phyloP scores from a whole-genome alignment of 1,140 invertebrate genomes.

The Caerostris extrusa region DNA sequence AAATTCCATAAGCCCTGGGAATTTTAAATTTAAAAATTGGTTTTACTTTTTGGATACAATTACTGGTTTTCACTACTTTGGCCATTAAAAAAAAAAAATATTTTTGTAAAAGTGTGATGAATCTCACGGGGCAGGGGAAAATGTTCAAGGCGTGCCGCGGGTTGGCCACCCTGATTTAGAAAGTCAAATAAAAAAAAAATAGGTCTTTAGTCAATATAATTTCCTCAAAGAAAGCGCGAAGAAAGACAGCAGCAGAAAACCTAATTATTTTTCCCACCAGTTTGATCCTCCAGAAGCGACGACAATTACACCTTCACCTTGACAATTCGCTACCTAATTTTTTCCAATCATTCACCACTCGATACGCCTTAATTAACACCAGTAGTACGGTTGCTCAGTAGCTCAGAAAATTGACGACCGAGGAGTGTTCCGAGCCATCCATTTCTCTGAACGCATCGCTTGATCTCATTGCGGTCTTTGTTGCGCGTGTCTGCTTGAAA shows the following conservation, averaged over 20 bases:
- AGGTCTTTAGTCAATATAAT: too few relatives aligned
- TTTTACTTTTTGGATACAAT: too few relatives aligned
- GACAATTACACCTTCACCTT: background rate
- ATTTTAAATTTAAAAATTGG: too few relatives aligned
- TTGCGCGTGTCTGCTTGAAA: conserved; percentile 8
- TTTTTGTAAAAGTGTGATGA: too few relatives aligned
- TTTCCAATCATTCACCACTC: background rate
- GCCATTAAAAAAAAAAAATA: too few relatives aligned
- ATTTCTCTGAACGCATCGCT: conserved; percentile 20
- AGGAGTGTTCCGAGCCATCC: background rate
- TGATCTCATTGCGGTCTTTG: background rate
- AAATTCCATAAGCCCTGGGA: too few relatives aligned
- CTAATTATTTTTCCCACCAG: background rate
- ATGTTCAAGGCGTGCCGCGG: too few relatives aligned
- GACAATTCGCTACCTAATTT: background rate
- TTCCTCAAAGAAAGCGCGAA: background rate
- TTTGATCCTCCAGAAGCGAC: background rate
- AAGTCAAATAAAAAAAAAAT: background rate
- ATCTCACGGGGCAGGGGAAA: too few relatives aligned
- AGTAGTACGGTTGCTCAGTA: background rate
- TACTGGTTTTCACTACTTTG: too few relatives aligned
- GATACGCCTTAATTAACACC: conserved; percentile 1
- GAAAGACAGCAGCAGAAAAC: background rate
- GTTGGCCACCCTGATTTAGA: background rate
- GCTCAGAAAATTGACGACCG: background rate